Evolutionary conservation across 2,888 invertebrate species (phyloP).

Genomic region (Chironomus riparius): DNA sequence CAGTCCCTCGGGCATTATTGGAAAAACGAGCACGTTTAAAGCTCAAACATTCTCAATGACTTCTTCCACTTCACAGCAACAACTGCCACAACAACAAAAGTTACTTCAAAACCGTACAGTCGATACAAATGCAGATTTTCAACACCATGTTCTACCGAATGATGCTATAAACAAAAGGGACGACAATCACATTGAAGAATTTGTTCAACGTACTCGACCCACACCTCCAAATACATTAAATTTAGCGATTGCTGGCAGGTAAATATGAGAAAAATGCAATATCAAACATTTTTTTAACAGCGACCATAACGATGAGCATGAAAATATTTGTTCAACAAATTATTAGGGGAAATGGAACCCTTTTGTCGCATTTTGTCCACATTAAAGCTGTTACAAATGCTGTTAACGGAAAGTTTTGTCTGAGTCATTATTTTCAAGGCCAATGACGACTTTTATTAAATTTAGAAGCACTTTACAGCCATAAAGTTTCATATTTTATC

Average conservation of each 20-base stretch:
- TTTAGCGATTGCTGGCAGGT: slow-evolving; percentile 39
- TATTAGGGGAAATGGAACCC: too few relatives aligned
- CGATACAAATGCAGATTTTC: slow-evolving; percentile 15
- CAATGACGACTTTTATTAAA: too few relatives aligned
- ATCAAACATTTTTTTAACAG: background rate
- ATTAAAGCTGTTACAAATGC: too few relatives aligned
- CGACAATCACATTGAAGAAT: slow-evolving; percentile 42
- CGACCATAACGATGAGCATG: too few relatives aligned
- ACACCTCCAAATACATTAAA: slow-evolving; percentile 77
- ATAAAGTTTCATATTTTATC: too few relatives aligned
- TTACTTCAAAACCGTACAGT: background rate
- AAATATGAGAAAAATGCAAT: slow-evolving; percentile 1
- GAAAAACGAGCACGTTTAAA: slow-evolving; percentile 30
- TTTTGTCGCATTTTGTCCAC: too few relatives aligned
- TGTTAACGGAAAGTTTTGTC: too few relatives aligned
- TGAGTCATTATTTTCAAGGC: too few relatives aligned
- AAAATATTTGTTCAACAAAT: too few relatives aligned
- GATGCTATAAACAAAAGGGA: slow-evolving; percentile 19
- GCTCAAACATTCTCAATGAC: slow-evolving; percentile 12
- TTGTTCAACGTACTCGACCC: slow-evolving; percentile 59
- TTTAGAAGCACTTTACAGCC: too few relatives aligned
- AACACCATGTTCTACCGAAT: background rate
- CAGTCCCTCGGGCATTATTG: slow-evolving; percentile 32
- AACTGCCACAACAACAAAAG: background rate
- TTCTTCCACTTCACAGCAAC: background rate